These are phyloP conservation scores for Cheilosia variabilis DNA, from an alignment of 2,888 invertebrate genomes.

Conservation along the genomic window DNA sequence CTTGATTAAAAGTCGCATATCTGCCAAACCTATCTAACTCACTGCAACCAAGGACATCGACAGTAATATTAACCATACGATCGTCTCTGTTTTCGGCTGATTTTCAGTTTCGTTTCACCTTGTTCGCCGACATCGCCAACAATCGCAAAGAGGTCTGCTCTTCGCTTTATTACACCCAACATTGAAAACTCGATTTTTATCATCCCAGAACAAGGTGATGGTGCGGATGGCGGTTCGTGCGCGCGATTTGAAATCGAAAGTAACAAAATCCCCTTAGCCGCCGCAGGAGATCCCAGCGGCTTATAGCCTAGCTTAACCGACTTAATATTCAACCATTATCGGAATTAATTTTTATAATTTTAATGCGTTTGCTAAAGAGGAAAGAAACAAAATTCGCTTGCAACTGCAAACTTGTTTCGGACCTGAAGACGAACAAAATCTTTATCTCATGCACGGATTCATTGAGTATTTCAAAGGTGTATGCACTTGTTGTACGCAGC, in stretches of 20 bases:
- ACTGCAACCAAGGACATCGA: conserved; percentile 46
- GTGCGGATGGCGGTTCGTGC: background rate
- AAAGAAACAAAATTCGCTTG: conserved; percentile 1
- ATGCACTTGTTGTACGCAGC: background rate
- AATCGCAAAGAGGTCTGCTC: conserved; percentile 46
- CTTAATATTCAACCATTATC: conserved; percentile 58
- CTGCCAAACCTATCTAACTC: conserved; percentile 31
- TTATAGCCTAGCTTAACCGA: conserved; percentile 59
- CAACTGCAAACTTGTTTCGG: conserved; percentile 40
- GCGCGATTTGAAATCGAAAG: conserved; percentile 70
- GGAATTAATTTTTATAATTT: conserved; percentile 57
- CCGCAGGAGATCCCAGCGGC: conserved; percentile 55
- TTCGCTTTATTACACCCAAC: conserved; percentile 62
- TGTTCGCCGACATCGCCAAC: background rate
- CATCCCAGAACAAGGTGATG: conserved; percentile 29
- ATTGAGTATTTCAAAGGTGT: conserved; percentile 40
- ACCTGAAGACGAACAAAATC: background rate
- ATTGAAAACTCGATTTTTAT: conserved; percentile 68
- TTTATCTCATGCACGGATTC: conserved; percentile 36
- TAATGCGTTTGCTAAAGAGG: conserved; percentile 26
- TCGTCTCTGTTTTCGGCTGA: conserved; percentile 35
- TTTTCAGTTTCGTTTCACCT: conserved; percentile 26
- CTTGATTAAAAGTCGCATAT: conserved; percentile 47
- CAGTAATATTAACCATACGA: background rate
- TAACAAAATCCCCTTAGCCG: conserved; percentile 66